A percentile compares a stretch with the other conserved stretches of the same genome.
phyloP scores from a whole-genome alignment of 2,797 vertebrate genomes.

The Anableps anableps region DNA sequence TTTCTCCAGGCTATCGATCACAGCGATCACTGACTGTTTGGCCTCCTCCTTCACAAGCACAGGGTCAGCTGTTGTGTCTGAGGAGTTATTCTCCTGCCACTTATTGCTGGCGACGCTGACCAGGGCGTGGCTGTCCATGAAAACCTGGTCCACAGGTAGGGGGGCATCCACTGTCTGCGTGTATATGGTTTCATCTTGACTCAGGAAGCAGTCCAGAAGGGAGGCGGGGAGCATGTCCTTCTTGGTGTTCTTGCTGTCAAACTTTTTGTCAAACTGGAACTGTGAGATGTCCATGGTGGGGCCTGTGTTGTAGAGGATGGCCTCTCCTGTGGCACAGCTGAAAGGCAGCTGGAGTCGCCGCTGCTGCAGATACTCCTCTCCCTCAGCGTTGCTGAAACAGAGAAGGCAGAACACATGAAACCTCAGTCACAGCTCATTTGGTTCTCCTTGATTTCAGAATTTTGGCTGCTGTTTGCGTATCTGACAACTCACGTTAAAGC shows the following conservation, averaged over 20 bases:
- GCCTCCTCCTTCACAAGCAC: slow-evolving; percentile 68
- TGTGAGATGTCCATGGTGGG: slow-evolving; percentile 59
- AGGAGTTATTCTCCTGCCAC: slow-evolving; percentile 41
- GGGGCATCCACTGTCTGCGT: slow-evolving; percentile 22
- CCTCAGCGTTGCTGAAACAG: slow-evolving; percentile 80
- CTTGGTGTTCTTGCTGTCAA: slow-evolving; percentile 4
- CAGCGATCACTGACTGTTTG: slow-evolving; percentile 51
- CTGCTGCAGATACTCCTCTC: slow-evolving; percentile 81
- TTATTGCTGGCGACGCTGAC: slow-evolving; percentile 62
- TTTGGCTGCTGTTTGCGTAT: neutral
- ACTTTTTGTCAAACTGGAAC: slow-evolving; percentile 56
- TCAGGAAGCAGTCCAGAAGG: slow-evolving; percentile 77
- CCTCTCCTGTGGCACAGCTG: slow-evolving; percentile 79
- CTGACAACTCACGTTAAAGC: slow-evolving; percentile 76
- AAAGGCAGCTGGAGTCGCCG: slow-evolving; percentile 80
- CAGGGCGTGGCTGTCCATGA: slow-evolving; percentile 76
- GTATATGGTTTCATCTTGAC: slow-evolving; percentile 73
- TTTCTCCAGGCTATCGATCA: slow-evolving; percentile 77
- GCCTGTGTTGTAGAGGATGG: slow-evolving; percentile 75
- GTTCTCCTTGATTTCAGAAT: neutral
- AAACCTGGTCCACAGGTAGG: slow-evolving; percentile 69
- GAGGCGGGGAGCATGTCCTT: slow-evolving; percentile 55
- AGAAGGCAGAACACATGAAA: neutral
- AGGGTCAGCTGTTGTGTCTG: neutral
- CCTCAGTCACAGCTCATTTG: neutral